Evolutionary conservation across 2,888 invertebrate species (phyloP), one percentile per base, ranked within the genome.

Genomic region (Dolichopus griseipennis): DNA sequence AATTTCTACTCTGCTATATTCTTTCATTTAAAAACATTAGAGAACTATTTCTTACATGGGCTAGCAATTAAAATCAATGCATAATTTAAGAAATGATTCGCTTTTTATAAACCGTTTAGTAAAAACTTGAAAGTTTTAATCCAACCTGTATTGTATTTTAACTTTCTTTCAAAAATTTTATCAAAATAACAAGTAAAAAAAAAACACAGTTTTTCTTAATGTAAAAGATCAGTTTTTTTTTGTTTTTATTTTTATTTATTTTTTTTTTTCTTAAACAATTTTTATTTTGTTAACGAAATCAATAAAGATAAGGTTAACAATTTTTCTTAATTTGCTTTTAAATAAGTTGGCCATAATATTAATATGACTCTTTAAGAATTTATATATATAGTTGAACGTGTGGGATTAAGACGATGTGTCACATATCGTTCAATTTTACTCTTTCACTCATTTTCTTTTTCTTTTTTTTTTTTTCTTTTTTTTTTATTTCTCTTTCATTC

Each of bases 291-390:
- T 34, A 20, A 34, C 20, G 64, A 37, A 64, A 64, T 64, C 64
- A 64, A 64, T 64, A 64, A 64, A 64, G 64, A 64, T 64, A 64
- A 64, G 9, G 37, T 64, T 64, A 34, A 64, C 64, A 64, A 34
- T 64, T 64, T 64, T 64, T 64, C 64, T 64, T 64, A 64, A 64
- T 64, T 64, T 64, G 64, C 33, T 64, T 34, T 34, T 27, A 33
- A 63, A 63, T 63, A 63, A 27, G 27, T 63, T 62, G 62, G 62
- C 27, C 22, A 63, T 27, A 22, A 22, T 62, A 62, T 27, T 63
- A 63, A 63, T 27, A 27, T 9, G 15, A n/a, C 52, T 52, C 52
- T 52, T 52, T 52, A 52, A 52, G 52, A 52, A 52, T 52, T 52
- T 52, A 52, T n/a, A n/a, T n/a, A n/a, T n/a, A n/a, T 52, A 52